Base-by-base conservation (phyloP, 2,888 invertebrate genomes). In the Latrodectus elegans region DNA sequence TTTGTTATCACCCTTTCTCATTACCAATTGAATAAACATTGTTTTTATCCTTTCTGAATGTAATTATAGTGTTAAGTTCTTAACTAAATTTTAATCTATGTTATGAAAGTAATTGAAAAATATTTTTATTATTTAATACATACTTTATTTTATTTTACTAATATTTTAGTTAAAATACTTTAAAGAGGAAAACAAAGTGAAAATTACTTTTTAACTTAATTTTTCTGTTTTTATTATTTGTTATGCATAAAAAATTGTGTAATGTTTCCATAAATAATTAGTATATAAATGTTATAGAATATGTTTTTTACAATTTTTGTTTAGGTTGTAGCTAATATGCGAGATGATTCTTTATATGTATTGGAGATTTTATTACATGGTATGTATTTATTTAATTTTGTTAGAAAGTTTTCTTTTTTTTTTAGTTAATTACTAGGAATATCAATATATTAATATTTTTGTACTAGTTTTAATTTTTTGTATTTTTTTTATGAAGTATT, bases 251-350 rank as follows among this genome's bases (percentile, higher is more conserved):
- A 10, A 55, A 53, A 15, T 2, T 14, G 4, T 55, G 53, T 55
- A 55, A 55, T 12, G 14, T 55, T 12, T 55, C 17, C 51, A 51
- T 1, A 22, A 22, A 22, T 22, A 22, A 22, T 22, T 22, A 22
- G 22, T 22, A 22, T 22, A 22, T 22, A 38, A 38, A 38, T 38
- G 38, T 6, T 4, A 6, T 38, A 38, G 6, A 38, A 11, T 60
- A 14, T 49, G 22, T 4, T 26, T 49, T 71, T 71, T 14, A n/a
- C 71, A 38, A 11, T 60, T 71, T 22, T 71, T n/a, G 14, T 14
- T 78, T 67, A 86, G 86, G 86, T 80, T 53, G 86, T 86, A 17
- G 65, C 53, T 71, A 86, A 86, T 73, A 76, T 86, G 14, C 51
- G 70, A 65, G 71, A 81, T 22, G 72, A 86, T 53, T 81, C 86